These are phyloP conservation scores for Tenthredo amoena DNA, from an alignment of 2,888 invertebrate genomes.

Conservation along the genomic window DNA sequence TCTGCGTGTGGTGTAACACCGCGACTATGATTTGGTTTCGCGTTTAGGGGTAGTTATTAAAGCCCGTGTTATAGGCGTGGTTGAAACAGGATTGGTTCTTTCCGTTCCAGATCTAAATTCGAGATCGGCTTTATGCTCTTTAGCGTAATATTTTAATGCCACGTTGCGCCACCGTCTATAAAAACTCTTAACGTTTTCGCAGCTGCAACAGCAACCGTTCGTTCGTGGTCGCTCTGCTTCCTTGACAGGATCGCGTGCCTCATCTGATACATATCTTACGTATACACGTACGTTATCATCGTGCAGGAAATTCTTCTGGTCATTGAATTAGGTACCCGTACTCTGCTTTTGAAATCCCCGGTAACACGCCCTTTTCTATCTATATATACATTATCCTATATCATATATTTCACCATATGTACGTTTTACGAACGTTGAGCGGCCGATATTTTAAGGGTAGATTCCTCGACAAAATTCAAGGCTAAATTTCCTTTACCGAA, in stretches of 20 bases:
- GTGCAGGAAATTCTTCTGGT: conserved; percentile 32
- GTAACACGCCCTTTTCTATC: neutral
- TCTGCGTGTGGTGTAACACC: conserved; percentile 27
- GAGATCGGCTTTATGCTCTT: conserved; percentile 21
- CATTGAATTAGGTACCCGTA: conserved; percentile 10
- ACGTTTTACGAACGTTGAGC: too few relatives aligned
- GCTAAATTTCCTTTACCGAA: too few relatives aligned
- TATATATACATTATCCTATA: too few relatives aligned
- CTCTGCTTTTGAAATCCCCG: neutral
- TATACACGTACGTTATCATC: neutral
- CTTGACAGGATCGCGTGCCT: conserved; percentile 35
- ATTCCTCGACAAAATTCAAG: too few relatives aligned
- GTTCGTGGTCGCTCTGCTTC: conserved; percentile 5
- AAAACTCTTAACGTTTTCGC: neutral
- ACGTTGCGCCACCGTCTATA: neutral
- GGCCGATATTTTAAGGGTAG: too few relatives aligned
- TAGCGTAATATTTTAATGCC: conserved; percentile 41
- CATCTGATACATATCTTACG: conserved; percentile 36
- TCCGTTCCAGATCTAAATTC: conserved; percentile 34
- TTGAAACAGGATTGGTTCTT: conserved; percentile 34
- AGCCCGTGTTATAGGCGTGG: conserved; percentile 29
- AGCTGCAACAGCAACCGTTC: neutral
- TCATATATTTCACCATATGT: too few relatives aligned
- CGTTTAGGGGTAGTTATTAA: conserved; percentile 14
- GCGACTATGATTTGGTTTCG: neutral